Evolutionary conservation across 1,140 invertebrate species (phyloP), one percentile per base, ranked within the genome.

Genomic region (Antheraea pernyi): DNA sequence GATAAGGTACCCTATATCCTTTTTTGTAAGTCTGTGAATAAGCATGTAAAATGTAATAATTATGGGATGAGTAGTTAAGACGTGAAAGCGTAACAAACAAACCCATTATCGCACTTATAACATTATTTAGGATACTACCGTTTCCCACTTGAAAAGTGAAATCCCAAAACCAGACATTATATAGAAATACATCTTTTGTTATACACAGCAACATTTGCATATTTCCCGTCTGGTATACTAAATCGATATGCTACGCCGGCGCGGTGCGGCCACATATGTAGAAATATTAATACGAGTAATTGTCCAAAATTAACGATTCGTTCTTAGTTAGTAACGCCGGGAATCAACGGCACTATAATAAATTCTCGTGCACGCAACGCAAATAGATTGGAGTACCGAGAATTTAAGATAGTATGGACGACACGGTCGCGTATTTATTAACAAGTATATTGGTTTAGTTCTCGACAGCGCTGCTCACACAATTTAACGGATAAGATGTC

Each of bases 271-370:
- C 37, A 39, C 37, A 64, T 42, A 19, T 37, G 42, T 19, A 65
- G 36, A 48, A 61, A 13, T 61, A 18, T 19, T 30, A 19, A 65
- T 65, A n/a, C n/a, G n/a, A n/a, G n/a, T n/a, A 46, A 16, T 42
- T 48, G 64, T 48, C 39, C 42, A 65, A 53, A 65, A 65, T 65
- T 65, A 65, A 13, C 64, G 18, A 65, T 65, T 65, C 64, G 64
- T 65, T 65, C 64, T 53, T 42, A 64, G 60, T 65, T 65, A 65
- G 37, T 18, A 65, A 65, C 64, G 64, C 37, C 19, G 37, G 19
- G 37, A 18, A 39, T 39, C 39, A 65, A 65, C 64, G 64, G 64
- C 16, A 63, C 61, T 63, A n/a, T 37, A n/a, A 36, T 61, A 9
- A 61, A 61, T 61, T 63, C 11, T 48, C 39, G 64, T 19, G 39